Base-by-base conservation (phyloP, 2,888 invertebrate species). In the Sepiola atlantica region DNA sequence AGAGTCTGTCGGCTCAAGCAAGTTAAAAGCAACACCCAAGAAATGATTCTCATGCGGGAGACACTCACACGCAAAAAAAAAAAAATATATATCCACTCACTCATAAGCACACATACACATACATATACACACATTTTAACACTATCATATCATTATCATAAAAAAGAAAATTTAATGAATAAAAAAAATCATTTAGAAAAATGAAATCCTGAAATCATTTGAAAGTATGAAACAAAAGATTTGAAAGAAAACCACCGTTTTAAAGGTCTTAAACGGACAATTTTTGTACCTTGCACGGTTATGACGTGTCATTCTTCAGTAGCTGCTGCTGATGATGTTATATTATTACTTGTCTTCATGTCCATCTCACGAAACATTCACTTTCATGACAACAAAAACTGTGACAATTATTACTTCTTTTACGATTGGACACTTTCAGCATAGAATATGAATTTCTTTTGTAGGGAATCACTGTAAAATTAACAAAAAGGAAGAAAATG, bases 231-330 rank as follows among this genome's bases (percentile, higher is more conserved):
- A 77, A 77, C n/a, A 77, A 45, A 45, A 45, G 8, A 45, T 45
- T 4, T 45, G 45, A 45, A 45, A 45, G 45, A 45, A 45, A 45
- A 57, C n/a, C 77, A 2, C 45, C 8, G 45, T 45, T 45, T 45
- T 77, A 77, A 77, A 77, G 77, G 77, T n/a, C 77, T 77, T 77
- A 77, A 77, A 77, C n/a, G n/a, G 77, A 77, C 77, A 77, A n/a
- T 77, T 77, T 77, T 45, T 45, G 45, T 77, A 77, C n/a, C n/a
- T 45, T 21, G n/a, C n/a, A 77, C n/a, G 77, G 77, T 77, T 45
- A 77, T 14, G 45, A 45, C 45, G 45, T 21, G n/a, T 77, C 77
- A 77, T 77, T 32, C 77, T 77, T 77, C 77, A n/a, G 12, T 28
- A 77, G 14, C 77, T 77, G 77, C n/a, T 77, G 77, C 14, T 77